Percentiles rank a stretch among this genome's conserved stretches.
Conservation (phyloP, 2,797 vertebrate genomes). For the Emys orbicularis region DNA sequence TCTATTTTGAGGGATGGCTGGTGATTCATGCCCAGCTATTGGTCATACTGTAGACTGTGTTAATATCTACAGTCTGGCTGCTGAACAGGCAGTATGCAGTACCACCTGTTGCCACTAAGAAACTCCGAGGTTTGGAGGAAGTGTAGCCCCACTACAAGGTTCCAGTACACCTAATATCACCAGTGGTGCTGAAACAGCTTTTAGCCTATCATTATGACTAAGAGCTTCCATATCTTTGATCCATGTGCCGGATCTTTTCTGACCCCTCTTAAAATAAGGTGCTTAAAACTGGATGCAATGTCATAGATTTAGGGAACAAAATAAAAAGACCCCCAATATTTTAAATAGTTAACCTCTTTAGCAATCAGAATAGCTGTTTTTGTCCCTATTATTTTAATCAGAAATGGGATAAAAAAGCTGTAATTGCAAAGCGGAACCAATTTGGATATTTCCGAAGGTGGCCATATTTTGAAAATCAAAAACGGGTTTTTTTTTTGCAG, state of each 20-base stretch:
- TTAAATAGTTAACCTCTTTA: neutral
- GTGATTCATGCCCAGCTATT: neutral
- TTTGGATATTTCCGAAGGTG: neutral
- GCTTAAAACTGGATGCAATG: neutral
- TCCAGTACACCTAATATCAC: neutral
- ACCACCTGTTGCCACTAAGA: neutral
- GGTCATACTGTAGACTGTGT: neutral
- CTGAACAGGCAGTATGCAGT: neutral
- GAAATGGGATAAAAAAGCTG: neutral
- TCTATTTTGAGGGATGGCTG: neutral
- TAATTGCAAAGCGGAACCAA: neutral
- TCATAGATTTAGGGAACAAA: neutral
- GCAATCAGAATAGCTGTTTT: neutral
- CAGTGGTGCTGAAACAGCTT: neutral
- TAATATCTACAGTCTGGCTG: neutral
- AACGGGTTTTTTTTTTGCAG: neutral
- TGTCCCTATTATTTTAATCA: slow-evolving; percentile 18
- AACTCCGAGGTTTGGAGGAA: neutral
- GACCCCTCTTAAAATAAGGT: neutral
- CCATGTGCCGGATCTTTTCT: neutral
- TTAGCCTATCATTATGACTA: neutral
- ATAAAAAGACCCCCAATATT: neutral
- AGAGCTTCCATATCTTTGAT: neutral
- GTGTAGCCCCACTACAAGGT: neutral
- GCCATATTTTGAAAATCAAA: neutral